phyloP scores from a whole-genome alignment of 2,113 vertebrate species.

The Cricetomys ansorgei region DNA sequence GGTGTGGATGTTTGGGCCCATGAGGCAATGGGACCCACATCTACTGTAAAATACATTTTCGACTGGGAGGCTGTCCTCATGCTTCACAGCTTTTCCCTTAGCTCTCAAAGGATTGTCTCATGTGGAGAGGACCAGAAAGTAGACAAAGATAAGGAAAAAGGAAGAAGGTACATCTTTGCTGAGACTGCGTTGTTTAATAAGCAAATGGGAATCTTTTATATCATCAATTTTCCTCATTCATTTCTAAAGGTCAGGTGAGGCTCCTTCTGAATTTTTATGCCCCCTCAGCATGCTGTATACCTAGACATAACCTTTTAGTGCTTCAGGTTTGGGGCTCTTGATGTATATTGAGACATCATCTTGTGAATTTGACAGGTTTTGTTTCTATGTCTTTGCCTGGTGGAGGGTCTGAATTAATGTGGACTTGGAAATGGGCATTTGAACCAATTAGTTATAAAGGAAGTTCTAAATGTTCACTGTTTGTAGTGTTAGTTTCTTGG shows the following conservation, averaged over 20 bases:
- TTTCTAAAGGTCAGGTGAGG: background rate
- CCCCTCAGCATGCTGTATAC: background rate
- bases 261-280: background rate
- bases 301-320: background rate
- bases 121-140: background rate
- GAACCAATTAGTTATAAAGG: background rate
- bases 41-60: background rate
- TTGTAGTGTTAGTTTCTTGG: background rate
- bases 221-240: background rate
- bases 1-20: background rate
- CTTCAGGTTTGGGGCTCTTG: background rate
- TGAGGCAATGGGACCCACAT: background rate
- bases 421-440: conserved; percentile 14
- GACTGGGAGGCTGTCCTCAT: background rate
- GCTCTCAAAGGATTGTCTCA: background rate
- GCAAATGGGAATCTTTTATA: background rate
- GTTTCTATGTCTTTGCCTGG: background rate
- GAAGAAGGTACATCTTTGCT: background rate
- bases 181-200: conserved; percentile 30
- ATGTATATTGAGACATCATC: background rate
- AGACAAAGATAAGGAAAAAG: background rate
- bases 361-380: background rate
- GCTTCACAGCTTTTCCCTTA: background rate
- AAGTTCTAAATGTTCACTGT: conserved; percentile 9
- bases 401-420: background rate